phyloP scores from a whole-genome alignment of 2,113 vertebrate genomes.

The Entomyzon cyanotis region DNA sequence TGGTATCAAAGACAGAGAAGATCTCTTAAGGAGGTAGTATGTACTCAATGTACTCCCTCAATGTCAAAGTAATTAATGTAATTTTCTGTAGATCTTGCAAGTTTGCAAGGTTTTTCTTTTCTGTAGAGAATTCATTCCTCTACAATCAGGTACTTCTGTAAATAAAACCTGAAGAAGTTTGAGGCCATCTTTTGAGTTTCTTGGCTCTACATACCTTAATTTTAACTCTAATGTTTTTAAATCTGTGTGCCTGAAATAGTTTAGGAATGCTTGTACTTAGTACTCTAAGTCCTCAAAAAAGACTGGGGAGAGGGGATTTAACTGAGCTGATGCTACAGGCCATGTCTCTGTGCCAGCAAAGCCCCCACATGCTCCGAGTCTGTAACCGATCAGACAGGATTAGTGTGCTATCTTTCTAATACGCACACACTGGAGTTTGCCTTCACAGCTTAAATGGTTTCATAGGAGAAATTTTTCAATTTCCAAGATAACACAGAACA shows the following conservation, averaged over 20 bases:
- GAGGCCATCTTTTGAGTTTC: not conserved
- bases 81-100: not conserved
- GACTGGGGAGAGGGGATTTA: not conserved
- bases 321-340: not conserved
- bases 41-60: not conserved
- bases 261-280: not conserved
- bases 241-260: not conserved
- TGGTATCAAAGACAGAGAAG: not conserved
- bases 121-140: not conserved
- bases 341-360: not conserved
- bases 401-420: not conserved
- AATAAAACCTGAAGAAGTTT: not conserved
- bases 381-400: not conserved
- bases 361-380: not conserved
- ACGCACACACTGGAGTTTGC: not conserved
- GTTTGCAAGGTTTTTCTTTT: not conserved
- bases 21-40: not conserved
- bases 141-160: not conserved
- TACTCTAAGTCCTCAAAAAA: not conserved
- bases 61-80: not conserved
- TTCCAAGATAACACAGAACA: not conserved
- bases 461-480: not conserved
- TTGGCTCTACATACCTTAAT: not conserved
- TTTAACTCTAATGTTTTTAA: not conserved
- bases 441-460: not conserved